A percentile compares a stretch with the other conserved stretches of the same genome.
Evolutionary conservation across 2,113 vertebrate genomes (phyloP).

Genomic region (Antechinus flavipes): DNA sequence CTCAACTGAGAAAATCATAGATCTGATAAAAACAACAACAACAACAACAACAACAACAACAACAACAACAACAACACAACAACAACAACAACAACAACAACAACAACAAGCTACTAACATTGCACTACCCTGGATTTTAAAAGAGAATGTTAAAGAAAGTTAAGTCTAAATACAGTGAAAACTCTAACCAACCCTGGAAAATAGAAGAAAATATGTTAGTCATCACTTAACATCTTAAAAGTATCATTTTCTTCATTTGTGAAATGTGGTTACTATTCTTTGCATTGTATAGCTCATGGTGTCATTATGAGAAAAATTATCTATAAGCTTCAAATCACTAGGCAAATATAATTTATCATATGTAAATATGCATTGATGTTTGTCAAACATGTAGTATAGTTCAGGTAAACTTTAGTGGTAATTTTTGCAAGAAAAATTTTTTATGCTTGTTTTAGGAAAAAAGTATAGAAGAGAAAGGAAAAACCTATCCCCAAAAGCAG

Average conservation of each 20-base stretch:
- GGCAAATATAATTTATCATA: background rate
- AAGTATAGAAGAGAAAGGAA: background rate
- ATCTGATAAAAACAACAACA: background rate
- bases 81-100: no score
- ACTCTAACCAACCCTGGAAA: background rate
- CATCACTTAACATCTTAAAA: background rate
- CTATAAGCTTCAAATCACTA: background rate
- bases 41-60: background rate
- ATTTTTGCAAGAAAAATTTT: background rate
- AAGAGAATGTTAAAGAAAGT: background rate
- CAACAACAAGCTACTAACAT: background rate
- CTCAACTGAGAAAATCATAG: background rate
- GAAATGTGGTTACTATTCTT: background rate
- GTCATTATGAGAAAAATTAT: background rate
- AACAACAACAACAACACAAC: background rate
- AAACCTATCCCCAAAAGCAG: background rate
- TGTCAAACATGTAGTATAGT: background rate
- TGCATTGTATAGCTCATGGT: background rate
- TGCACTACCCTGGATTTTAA: background rate
- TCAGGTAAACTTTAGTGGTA: background rate
- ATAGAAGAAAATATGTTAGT: background rate
- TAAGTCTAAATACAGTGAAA: background rate
- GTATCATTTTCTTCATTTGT: background rate
- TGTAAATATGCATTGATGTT: background rate
- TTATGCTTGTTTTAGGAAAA: background rate